phyloP scores from a whole-genome alignment of 2,113 vertebrate genomes.

The human (Homo sapiens) region DNA sequence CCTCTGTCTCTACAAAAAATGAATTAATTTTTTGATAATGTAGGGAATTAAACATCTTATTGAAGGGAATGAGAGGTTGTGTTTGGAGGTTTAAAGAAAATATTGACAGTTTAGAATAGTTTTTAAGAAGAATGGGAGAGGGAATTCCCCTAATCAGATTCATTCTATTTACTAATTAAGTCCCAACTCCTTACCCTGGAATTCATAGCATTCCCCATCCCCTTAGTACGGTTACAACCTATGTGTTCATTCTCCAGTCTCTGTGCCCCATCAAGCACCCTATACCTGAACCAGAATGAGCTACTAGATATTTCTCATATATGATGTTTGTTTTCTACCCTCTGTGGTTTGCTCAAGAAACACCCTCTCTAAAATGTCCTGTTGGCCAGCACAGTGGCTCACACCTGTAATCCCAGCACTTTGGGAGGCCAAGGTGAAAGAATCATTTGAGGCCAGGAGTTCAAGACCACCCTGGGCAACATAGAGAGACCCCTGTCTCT shows the following conservation, averaged over 20 bases:
- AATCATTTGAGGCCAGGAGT: no score
- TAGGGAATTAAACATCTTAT: neutral
- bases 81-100: neutral
- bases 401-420: no score
- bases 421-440: no score
- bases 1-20: no score
- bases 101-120: neutral
- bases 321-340: neutral
- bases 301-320: neutral
- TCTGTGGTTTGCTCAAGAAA: constrained; percentile 8
- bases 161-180: neutral
- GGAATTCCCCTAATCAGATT: neutral
- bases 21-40: neutral
- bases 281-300: neutral
- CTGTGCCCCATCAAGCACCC: neutral
- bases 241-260: neutral
- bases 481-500: no score
- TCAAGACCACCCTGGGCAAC: no score
- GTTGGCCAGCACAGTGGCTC: no score
- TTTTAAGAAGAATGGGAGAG: neutral
- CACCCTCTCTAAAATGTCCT: neutral
- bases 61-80: neutral
- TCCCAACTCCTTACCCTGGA: neutral
- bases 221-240: neutral
- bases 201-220: no score